phyloP scores from a whole-genome alignment of 1,140 invertebrate genomes.

The Formica exsecta region DNA sequence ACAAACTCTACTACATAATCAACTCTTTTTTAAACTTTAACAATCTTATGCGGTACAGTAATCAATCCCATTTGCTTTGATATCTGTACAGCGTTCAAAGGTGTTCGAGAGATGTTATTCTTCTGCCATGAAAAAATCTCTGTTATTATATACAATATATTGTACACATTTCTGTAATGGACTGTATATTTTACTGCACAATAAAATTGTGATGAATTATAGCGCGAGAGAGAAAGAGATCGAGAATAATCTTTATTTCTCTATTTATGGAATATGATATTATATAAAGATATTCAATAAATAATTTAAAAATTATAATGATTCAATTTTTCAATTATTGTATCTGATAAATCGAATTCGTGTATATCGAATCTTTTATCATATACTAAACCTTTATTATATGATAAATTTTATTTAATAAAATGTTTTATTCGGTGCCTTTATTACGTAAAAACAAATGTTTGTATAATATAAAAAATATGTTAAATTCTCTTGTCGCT shows the following conservation, averaged over 20 bases:
- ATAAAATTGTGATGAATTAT: slow-evolving; percentile 74
- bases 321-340: too few species aligned
- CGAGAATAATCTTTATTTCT: background rate
- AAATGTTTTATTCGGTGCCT: too few species aligned
- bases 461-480: too few species aligned
- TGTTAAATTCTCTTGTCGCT: too few species aligned
- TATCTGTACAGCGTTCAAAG: slow-evolving; percentile 53
- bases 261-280: background rate
- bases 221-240: background rate
- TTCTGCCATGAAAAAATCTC: slow-evolving; percentile 68
- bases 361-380: too few species aligned
- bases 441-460: too few species aligned
- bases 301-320: too few species aligned
- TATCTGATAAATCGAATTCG: too few species aligned
- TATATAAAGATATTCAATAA: background rate
- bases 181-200: slow-evolving; percentile 75
- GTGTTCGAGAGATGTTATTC: slow-evolving; percentile 61
- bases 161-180: slow-evolving; percentile 70
- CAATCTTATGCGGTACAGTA: slow-evolving; percentile 29
- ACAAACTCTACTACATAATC: slow-evolving; percentile 13
- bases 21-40: slow-evolving; percentile 29
- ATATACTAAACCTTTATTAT: too few species aligned
- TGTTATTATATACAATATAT: slow-evolving; percentile 48
- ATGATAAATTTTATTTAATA: too few species aligned
- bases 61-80: background rate